These are phyloP conservation scores for Drosophila murphyi DNA, from an alignment of 1,140 invertebrate genomes.

Conservation along the genomic window DNA sequence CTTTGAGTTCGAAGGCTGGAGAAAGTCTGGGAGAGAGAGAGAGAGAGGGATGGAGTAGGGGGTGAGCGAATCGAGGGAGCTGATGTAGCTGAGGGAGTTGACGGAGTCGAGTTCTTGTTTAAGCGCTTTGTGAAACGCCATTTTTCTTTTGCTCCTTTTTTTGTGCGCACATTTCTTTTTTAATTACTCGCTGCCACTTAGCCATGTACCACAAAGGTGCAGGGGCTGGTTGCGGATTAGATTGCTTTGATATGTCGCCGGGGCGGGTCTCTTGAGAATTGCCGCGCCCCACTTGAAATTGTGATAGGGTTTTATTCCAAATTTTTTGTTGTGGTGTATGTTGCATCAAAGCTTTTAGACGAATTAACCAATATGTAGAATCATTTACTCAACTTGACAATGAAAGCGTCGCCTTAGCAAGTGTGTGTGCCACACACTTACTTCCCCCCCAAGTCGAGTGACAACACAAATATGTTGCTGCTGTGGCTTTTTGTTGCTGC, in stretches of 20 bases:
- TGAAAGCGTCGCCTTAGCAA: constrained; percentile 48
- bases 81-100: neutral
- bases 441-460: constrained; percentile 58
- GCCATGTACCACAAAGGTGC: constrained; percentile 7
- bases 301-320: neutral
- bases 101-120: neutral
- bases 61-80: neutral
- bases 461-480: constrained; percentile 60
- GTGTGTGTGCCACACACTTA: neutral
- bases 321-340: neutral
- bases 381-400: constrained; percentile 64
- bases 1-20: constrained; percentile 4
- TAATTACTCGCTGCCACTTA: constrained; percentile 77
- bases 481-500: constrained; percentile 1
- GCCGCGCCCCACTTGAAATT: constrained; percentile 64
- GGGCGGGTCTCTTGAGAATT: constrained; percentile 65
- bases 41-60: neutral
- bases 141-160: constrained; percentile 64
- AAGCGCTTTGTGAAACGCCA: constrained; percentile 51
- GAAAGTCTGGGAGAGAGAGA: neutral
- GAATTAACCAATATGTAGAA: constrained; percentile 68
- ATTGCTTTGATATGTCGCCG: constrained; percentile 66
- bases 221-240: neutral
- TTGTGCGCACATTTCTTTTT: constrained; percentile 71
- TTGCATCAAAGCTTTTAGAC: constrained; percentile 76